A percentile compares a stretch with the other conserved stretches of the same genome.
These are phyloP conservation scores for Ophion costatus DNA, from an alignment of 2,888 invertebrate genomes.

Conservation along the genomic window DNA sequence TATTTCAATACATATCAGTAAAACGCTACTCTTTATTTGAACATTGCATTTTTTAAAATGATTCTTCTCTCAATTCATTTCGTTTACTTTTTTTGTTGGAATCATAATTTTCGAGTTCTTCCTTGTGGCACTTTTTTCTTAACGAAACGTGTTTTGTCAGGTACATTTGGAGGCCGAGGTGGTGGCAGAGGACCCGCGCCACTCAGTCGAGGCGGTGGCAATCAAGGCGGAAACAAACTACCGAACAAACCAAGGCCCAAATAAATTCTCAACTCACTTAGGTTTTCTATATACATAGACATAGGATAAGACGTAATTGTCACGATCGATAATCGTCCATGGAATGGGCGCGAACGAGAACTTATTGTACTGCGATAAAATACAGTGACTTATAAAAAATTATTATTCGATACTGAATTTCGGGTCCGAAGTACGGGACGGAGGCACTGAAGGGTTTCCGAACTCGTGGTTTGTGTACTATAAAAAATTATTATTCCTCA, in stretches of 20 bases:
- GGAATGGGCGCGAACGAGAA: constrained; percentile 9
- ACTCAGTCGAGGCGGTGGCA: constrained; percentile 84
- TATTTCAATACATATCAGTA: neutral
- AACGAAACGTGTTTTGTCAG: constrained; percentile 67
- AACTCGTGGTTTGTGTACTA: constrained; percentile 40
- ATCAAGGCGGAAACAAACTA: constrained; percentile 78
- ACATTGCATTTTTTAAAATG: neutral
- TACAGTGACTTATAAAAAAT: constrained; percentile 33
- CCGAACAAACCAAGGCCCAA: constrained; percentile 78
- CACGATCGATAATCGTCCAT: constrained; percentile 28
- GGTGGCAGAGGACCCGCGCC: constrained; percentile 85
- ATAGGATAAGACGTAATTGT: constrained; percentile 51
- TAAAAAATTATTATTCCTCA: constrained; percentile 58
- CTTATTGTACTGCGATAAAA: constrained; percentile 34
- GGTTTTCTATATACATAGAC: constrained; percentile 41
- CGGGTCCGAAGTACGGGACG: neutral
- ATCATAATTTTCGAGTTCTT: neutral
- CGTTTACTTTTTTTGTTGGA: neutral
- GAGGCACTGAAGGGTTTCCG: neutral
- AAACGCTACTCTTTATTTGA: neutral
- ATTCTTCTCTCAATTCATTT: neutral
- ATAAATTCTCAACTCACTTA: constrained; percentile 62
- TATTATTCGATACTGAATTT: neutral
- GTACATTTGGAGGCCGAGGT: constrained; percentile 87
- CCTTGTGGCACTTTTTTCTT: too few species aligned